phyloP scores from a whole-genome alignment of 2,888 invertebrate species.

The Nebria brevicollis region DNA sequence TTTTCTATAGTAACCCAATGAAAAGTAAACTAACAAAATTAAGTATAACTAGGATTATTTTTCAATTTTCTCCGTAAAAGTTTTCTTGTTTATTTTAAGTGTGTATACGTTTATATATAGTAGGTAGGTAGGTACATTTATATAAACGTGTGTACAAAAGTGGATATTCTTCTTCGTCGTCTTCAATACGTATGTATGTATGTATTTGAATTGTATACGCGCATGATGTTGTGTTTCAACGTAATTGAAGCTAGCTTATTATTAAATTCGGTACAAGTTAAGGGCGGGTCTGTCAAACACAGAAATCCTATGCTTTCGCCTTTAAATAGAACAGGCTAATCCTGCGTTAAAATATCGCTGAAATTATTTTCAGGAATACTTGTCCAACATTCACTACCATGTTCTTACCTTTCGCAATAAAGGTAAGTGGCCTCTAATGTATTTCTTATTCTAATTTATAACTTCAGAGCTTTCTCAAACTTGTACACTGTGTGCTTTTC shows the following conservation, averaged over 20 bases:
- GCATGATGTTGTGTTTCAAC: slow-evolving; percentile 7
- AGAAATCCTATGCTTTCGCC: slow-evolving; percentile 13
- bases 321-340: slow-evolving; percentile 23
- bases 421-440: neutral
- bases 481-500: neutral
- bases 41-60: neutral
- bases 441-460: neutral
- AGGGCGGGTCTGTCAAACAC: slow-evolving; percentile 44
- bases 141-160: neutral
- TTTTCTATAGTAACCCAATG: too few relatives aligned
- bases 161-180: neutral
- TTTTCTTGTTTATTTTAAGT: neutral
- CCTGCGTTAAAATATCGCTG: slow-evolving; percentile 44
- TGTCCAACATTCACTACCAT: slow-evolving; percentile 32
- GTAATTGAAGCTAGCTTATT: slow-evolving; percentile 45
- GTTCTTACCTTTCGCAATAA: neutral
- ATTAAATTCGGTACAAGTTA: slow-evolving; percentile 44
- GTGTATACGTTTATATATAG: neutral
- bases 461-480: neutral
- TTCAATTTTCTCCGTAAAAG: neutral
- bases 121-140: neutral
- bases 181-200: neutral
- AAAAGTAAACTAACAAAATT: too few relatives aligned
- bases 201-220: neutral
- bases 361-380: slow-evolving; percentile 24